Percentiles rank a stretch among this genome's conserved stretches.
Conservation (phyloP, 2,888 invertebrate species). For the Eremobia ochroleuca region DNA sequence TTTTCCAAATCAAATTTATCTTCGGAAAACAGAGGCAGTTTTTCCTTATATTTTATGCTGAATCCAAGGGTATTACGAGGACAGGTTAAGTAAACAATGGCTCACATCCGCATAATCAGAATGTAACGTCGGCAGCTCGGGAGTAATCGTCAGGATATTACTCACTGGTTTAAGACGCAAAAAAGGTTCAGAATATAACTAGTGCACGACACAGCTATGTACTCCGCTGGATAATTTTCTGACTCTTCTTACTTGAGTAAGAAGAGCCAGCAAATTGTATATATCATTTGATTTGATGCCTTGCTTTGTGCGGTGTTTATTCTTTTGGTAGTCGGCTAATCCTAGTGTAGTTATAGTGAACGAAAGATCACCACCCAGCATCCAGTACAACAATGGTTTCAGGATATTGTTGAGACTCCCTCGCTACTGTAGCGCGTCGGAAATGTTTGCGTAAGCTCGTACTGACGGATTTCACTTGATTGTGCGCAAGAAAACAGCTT, state of each 20-base stretch:
- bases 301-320: not conserved
- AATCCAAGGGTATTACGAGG: constrained; percentile 19
- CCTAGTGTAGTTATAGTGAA: too few species aligned
- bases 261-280: not conserved
- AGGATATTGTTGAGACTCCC: not conserved
- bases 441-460: too few species aligned
- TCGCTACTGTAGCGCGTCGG: too few species aligned
- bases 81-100: constrained; percentile 49
- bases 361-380: not conserved
- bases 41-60: constrained; percentile 34
- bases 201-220: not conserved
- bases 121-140: constrained; percentile 19
- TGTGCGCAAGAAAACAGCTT: too few species aligned
- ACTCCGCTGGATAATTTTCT: constrained; percentile 8
- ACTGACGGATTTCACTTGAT: too few species aligned
- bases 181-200: constrained; percentile 1
- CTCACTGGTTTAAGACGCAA: constrained; percentile 19
- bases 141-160: constrained; percentile 34
- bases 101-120: constrained; percentile 35
- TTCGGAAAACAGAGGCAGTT: constrained; percentile 8
- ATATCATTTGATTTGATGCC: not conserved
- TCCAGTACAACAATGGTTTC: not conserved
- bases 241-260: not conserved
- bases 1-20: constrained; percentile 20
- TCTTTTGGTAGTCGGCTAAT: not conserved